phyloP scores from a whole-genome alignment of 2,797 vertebrate genomes.

The Enteromius paludinosus region DNA sequence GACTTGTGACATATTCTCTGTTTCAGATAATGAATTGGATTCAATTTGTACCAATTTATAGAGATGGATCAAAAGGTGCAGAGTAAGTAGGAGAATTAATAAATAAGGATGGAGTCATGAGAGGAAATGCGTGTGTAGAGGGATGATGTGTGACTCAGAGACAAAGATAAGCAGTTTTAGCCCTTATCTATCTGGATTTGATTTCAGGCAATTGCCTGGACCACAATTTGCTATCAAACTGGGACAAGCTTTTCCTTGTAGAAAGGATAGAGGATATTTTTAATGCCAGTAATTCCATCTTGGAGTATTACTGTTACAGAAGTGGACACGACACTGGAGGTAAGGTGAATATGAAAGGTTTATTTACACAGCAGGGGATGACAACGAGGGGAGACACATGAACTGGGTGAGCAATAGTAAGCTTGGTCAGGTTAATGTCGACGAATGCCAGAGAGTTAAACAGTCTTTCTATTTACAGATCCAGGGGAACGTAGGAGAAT shows the following conservation, averaged over 20 bases:
- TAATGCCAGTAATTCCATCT: constrained; percentile 26
- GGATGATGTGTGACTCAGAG: constrained; percentile 34
- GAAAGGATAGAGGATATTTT: constrained; percentile 15
- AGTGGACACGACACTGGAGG: no score
- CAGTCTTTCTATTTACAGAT: no score
- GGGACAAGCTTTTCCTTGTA: constrained; percentile 18
- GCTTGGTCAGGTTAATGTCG: no score
- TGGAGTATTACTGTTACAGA: not conserved
- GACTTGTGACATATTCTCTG: constrained; percentile 39
- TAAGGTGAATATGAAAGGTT: no score
- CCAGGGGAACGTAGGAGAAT: no score
- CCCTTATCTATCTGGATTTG: constrained; percentile 17
- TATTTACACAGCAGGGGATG: no score
- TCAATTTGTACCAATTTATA: constrained; percentile 47
- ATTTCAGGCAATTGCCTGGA: constrained; percentile 32
- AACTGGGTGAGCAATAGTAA: no score
- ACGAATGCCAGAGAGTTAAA: no score
- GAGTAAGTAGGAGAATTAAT: constrained; percentile 29
- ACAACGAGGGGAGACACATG: no score
- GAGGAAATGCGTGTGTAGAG: constrained; percentile 17
- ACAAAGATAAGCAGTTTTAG: constrained; percentile 44
- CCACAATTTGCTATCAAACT: constrained; percentile 16
- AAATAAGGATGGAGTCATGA: constrained; percentile 32
- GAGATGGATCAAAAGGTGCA: constrained; percentile 36
- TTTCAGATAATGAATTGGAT: constrained; percentile 51